Base-by-base conservation (phyloP, 2,113 vertebrate genomes). In the Nothobranchius kuhntae region DNA sequence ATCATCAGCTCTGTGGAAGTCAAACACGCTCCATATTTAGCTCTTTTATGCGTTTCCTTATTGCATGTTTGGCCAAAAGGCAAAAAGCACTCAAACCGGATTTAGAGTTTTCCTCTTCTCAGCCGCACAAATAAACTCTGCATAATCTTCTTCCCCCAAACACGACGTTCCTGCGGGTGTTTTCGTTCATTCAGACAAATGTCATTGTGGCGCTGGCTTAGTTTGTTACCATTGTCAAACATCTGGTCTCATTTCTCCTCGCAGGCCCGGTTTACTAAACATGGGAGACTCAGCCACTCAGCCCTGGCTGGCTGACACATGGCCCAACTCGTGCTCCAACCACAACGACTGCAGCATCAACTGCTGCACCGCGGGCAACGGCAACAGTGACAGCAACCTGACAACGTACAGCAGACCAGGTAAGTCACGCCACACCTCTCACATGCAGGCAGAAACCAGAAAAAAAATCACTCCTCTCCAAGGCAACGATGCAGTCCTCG, bases 321-420 rank as follows among this genome's bases (percentile, higher is more conserved):
- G 98, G 98, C 98, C 98, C 58, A 98, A 98, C 80, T 96, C 95
- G 24, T 96, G 96, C 75, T 96, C 95, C 92, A 97, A 92, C 71
- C 97, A 98, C 91, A 98, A 96, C 0, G 96, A 99, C 92, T 99
- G 97, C 91, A 94, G 96, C 90, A 98, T 99, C 91, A 99, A 92
- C 86, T 99, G 98, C 93, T 99, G 98, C 84, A 95, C 98, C 0
- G 93, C 96, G 0, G 93, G 95, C 86, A 96, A 95, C 0, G 96
- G 96, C 24, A 98, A 97, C 94, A 99, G 97, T 1, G 97, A 98
- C 73, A 95, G 95, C 91, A 99, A 98, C 92, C 91, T 99, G 73
- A 95, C 97, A 0, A 98, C 98, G 0, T 99, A 99, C 91, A 98
- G 97, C 83, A 95, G 98, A 62, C 98, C 98, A 92, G 98, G 98